Percentiles rank a stretch among this genome's conserved stretches.
Conservation (phyloP, 2,113 vertebrate genomes). For the Oryzias woworae region DNA sequence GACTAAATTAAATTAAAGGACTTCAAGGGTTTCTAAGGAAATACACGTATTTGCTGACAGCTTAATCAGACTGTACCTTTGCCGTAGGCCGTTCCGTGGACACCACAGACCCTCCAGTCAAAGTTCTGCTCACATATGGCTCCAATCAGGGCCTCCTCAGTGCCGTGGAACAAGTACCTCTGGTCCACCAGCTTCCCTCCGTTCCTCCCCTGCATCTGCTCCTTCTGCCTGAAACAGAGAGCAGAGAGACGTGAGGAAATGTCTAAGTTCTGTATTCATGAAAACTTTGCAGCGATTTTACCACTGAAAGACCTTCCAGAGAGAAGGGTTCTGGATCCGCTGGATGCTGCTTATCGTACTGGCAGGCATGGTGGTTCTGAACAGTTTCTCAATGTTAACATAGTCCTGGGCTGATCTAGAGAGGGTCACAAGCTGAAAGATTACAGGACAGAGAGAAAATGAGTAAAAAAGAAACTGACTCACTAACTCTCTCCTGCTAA, state of each 20-base stretch:
- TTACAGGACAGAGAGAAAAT: neutral
- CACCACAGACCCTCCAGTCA: conserved; percentile 82
- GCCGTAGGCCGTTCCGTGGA: conserved; percentile 76
- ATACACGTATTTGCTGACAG: too few relatives aligned
- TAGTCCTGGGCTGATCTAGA: conserved; percentile 58
- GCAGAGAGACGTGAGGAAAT: neutral
- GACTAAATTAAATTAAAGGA: too few relatives aligned
- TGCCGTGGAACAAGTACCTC: conserved; percentile 79
- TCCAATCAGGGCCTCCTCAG: conserved; percentile 47
- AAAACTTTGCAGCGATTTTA: conserved; percentile 42
- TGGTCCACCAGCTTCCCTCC: conserved; percentile 64
- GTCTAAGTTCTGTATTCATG: neutral
- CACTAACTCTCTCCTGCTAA: too few relatives aligned
- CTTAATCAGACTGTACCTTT: conserved; percentile 69
- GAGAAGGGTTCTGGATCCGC: conserved; percentile 83
- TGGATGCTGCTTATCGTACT: conserved; percentile 76
- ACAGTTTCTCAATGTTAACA: conserved; percentile 63
- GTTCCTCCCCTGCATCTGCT: conserved; percentile 78
- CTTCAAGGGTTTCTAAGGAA: too few relatives aligned
- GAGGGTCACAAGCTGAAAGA: conserved; percentile 74
- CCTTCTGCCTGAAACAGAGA: conserved; percentile 77
- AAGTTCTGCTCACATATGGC: conserved; percentile 85
- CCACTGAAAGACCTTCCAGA: conserved; percentile 86
- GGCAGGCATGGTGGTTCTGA: conserved; percentile 78
- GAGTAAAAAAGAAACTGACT: neutral